phyloP scores from a whole-genome alignment of 2,113 vertebrate species.

The Galeopterus variegatus region DNA sequence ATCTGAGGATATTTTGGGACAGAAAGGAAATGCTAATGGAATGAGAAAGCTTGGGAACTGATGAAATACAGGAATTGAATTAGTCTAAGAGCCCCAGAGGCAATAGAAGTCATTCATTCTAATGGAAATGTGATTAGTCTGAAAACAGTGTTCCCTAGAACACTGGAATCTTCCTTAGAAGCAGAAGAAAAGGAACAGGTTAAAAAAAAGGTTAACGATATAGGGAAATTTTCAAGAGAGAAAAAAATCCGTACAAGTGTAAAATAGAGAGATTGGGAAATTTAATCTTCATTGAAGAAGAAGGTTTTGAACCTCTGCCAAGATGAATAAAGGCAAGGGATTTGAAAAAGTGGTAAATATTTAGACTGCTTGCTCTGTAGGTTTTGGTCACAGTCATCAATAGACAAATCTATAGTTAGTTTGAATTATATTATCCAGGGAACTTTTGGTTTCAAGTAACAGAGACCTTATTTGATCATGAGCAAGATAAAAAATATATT shows the following conservation, averaged over 20 bases:
- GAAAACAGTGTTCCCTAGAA: not conserved
- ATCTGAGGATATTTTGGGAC: not conserved
- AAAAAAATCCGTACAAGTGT: not conserved
- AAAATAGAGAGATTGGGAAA: slow-evolving; percentile 18
- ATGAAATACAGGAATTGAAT: not conserved
- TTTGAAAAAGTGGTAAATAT: not conserved
- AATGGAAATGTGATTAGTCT: slow-evolving; percentile 42
- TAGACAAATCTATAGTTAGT: not conserved
- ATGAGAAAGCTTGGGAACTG: not conserved
- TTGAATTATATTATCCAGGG: not conserved
- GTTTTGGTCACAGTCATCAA: not conserved
- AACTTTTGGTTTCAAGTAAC: not conserved
- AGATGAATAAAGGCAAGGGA: not conserved
- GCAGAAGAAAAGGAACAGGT: not conserved
- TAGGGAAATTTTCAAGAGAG: not conserved
- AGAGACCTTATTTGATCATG: not conserved
- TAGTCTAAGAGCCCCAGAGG: slow-evolving; percentile 4
- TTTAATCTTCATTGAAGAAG: not conserved
- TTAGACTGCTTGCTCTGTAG: not conserved
- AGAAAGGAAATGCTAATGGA: not conserved
- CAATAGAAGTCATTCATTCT: slow-evolving; percentile 55
- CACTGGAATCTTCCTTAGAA: not conserved
- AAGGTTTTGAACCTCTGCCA: not conserved
- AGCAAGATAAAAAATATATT: not conserved
- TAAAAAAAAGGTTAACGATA: not conserved